Evolutionary conservation across 2,888 invertebrate species (phyloP), one percentile per base, ranked within the genome.

Genomic region (Diloba caeruleocephala): DNA sequence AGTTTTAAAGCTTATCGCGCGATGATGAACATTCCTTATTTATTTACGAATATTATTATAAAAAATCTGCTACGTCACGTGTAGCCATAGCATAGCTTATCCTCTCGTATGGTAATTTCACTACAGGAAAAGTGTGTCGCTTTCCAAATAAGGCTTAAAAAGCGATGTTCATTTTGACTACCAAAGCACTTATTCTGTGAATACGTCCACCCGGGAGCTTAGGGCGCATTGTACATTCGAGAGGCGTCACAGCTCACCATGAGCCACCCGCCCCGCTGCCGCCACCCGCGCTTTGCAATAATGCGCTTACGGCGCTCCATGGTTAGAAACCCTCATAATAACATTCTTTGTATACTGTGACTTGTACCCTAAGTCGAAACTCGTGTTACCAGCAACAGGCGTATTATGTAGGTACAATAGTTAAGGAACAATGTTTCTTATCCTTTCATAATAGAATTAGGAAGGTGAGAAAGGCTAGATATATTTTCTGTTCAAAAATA

Each of bases 211-310:
- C 77, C 66, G 74, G 71, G 81, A 87, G 88, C 88, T 89, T 87
- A 89, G 81, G 75, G 77, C 81, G 76, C 84, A 90, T 91, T 90
- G 89, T 89, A 90, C 81, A 90, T 90, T 86, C 90, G 85, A 79
- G 78, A 70, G 75, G 81, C 88, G 87, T 89, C 81, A 78, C 74
- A 74, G 77, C 76, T 72, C 70, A 61, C 60, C 56, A 43, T 60
- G 61, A 65, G 63, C 77, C 77, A 73, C 81, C 79, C 78, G 78
- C 79, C 76, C 79, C 78, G 78, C 79, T 75, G 69, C 53, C 68
- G 48, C 68, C 79, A 68, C 77, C 74, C 76, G 78, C 82, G 80
- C 84, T 89, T 82, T 84, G 87, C 88, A 86, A 85, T 92, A 92
- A 91, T 91, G 87, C 91, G 88, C 90, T 91, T 91, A 90, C 79